Percentiles rank a stretch among this genome's conserved stretches.
These are phyloP conservation scores for Calosoma granatense DNA, from an alignment of 1,140 invertebrate genomes.

Conservation along the genomic window DNA sequence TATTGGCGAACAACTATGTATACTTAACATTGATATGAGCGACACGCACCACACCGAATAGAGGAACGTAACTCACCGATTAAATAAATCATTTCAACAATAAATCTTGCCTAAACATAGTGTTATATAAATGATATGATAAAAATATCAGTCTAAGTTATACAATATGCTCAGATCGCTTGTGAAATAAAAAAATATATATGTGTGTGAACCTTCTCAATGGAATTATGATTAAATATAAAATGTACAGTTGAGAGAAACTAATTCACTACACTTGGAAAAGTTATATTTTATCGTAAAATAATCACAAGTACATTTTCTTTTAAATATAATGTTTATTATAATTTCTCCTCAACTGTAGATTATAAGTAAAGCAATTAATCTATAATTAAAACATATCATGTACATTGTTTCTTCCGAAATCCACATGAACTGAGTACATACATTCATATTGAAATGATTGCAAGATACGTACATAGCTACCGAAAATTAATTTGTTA, in stretches of 20 bases:
- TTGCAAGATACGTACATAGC: neutral
- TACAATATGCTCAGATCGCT: neutral
- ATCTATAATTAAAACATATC: neutral
- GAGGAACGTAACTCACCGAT: neutral
- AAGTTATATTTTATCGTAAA: constrained; percentile 1
- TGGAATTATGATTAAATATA: neutral
- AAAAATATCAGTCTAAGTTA: constrained; percentile 8
- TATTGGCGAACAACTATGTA: neutral
- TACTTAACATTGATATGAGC: constrained; percentile 3
- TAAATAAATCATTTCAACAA: neutral
- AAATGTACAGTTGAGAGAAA: constrained; percentile 1
- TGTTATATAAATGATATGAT: constrained; percentile 1
- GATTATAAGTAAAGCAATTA: neutral
- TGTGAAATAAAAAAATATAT: neutral
- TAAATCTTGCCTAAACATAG: neutral
- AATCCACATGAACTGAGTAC: no score
- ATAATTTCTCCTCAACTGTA: neutral
- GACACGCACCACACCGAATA: no score
- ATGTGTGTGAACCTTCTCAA: neutral
- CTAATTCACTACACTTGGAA: neutral
- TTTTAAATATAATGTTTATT: neutral
- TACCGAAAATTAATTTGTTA: neutral
- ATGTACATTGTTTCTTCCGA: no score
- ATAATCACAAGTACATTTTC: constrained; percentile 5
- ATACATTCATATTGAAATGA: neutral